Conservation (phyloP, 2,888 invertebrate species). For the Drosophila birchii region DNA sequence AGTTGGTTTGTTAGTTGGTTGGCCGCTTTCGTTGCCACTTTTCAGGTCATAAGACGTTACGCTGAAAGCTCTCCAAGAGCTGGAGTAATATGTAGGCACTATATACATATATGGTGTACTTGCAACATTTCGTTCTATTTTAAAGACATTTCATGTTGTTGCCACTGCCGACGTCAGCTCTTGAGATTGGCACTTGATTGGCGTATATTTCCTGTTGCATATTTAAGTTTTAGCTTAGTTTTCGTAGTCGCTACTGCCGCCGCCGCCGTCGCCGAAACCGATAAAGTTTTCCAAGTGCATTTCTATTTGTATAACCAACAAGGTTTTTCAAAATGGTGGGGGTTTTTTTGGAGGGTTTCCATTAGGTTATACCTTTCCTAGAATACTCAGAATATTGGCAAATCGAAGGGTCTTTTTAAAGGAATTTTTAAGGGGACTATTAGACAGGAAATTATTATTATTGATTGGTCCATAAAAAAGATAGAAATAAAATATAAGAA, state of each 20-base stretch:
- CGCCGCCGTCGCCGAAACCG: constrained; percentile 20
- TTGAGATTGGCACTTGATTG: constrained; percentile 83
- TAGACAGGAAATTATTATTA: not conserved
- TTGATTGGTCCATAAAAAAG: not conserved
- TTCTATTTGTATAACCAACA: constrained; percentile 76
- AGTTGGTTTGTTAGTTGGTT: constrained; percentile 58
- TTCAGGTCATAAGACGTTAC: constrained; percentile 79
- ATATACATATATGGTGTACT: not conserved
- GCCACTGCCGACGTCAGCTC: constrained; percentile 69
- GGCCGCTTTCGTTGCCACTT: constrained; percentile 62
- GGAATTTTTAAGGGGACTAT: not conserved
- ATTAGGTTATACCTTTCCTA: not conserved
- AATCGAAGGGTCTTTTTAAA: not conserved
- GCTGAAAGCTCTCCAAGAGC: constrained; percentile 60
- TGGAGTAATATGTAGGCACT: constrained; percentile 4
- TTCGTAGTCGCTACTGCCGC: constrained; percentile 29
- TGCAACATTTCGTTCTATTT: constrained; percentile 73
- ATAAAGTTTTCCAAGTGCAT: constrained; percentile 65
- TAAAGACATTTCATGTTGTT: constrained; percentile 72
- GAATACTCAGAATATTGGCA: not conserved
- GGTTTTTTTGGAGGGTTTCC: not conserved
- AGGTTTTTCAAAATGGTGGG: constrained; percentile 22
- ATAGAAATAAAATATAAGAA: not conserved
- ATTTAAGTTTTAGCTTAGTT: constrained; percentile 78
- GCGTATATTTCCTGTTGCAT: constrained; percentile 83